Conservation (phyloP, 2,888 invertebrate genomes). For the Ormia ochracea region DNA sequence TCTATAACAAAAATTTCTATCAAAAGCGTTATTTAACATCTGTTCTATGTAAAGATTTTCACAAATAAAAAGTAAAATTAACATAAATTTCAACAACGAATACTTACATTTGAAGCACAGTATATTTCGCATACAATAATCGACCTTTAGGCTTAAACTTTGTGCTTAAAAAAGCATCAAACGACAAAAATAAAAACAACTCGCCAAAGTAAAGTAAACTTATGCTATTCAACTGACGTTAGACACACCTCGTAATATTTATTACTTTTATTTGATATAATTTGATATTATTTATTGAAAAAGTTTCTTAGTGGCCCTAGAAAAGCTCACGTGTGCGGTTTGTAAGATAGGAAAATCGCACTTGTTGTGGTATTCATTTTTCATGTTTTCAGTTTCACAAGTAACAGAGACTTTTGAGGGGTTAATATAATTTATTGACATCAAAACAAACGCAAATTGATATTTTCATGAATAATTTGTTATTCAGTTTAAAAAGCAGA, state of each 20-base stretch:
- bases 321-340: not conserved
- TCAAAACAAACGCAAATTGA: conserved; percentile 62
- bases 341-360: not conserved
- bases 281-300: conserved; percentile 58
- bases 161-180: not conserved
- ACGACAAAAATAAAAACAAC: conserved; percentile 3
- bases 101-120: not conserved
- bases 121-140: conserved; percentile 7
- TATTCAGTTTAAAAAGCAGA: conserved; percentile 25
- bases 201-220: not conserved
- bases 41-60: conserved; percentile 37
- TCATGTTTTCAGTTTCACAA: not conserved
- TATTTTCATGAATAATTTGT: conserved; percentile 62
- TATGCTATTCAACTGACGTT: conserved; percentile 44
- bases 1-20: conserved; percentile 14
- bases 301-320: conserved; percentile 37
- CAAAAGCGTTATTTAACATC: conserved; percentile 43
- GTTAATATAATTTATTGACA: conserved; percentile 61
- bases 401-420: conserved; percentile 32
- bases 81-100: conserved; percentile 41
- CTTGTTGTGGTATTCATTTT: conserved; percentile 42
- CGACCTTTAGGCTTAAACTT: conserved; percentile 28
- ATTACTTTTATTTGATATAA: conserved; percentile 33
- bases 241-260: conserved; percentile 46
- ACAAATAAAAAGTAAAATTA: conserved; percentile 36